Evolutionary conservation across 2,888 invertebrate species (phyloP).

Genomic region (Microplitis deprimator): DNA sequence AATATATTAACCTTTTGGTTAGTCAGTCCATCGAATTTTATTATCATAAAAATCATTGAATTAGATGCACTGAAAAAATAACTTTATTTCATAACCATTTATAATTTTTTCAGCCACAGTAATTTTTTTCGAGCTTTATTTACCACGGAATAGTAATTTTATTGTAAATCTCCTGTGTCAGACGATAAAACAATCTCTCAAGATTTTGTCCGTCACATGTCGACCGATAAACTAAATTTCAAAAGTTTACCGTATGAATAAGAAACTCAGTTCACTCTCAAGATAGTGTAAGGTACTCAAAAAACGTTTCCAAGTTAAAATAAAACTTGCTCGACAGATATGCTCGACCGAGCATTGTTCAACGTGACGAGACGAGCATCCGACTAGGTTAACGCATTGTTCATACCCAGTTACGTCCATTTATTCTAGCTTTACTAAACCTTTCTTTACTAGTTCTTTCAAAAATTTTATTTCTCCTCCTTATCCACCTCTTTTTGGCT

Average conservation of each 20-base stretch:
- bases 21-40: too few relatives aligned
- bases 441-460: neutral
- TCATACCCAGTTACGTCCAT: conserved; percentile 40
- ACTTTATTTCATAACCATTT: too few relatives aligned
- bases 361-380: conserved; percentile 27
- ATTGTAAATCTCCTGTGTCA: neutral
- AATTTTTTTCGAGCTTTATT: too few relatives aligned
- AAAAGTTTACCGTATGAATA: conserved; percentile 40
- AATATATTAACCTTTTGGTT: too few relatives aligned
- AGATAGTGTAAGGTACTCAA: conserved; percentile 19
- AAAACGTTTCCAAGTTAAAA: conserved; percentile 28
- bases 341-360: conserved; percentile 26
- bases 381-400: conserved; percentile 25
- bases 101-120: too few relatives aligned
- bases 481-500: too few relatives aligned
- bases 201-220: conserved; percentile 14
- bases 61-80: too few relatives aligned
- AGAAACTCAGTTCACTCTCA: neutral
- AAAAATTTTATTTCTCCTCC: too few relatives aligned
- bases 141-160: too few relatives aligned
- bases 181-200: conserved; percentile 30
- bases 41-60: too few relatives aligned
- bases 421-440: conserved; percentile 9
- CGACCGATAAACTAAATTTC: conserved; percentile 41
- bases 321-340: neutral